Percentiles rank a stretch among this genome's conserved stretches.
phyloP scores from a whole-genome alignment of 1,140 invertebrate genomes.

The Caenorhabditis latens region DNA sequence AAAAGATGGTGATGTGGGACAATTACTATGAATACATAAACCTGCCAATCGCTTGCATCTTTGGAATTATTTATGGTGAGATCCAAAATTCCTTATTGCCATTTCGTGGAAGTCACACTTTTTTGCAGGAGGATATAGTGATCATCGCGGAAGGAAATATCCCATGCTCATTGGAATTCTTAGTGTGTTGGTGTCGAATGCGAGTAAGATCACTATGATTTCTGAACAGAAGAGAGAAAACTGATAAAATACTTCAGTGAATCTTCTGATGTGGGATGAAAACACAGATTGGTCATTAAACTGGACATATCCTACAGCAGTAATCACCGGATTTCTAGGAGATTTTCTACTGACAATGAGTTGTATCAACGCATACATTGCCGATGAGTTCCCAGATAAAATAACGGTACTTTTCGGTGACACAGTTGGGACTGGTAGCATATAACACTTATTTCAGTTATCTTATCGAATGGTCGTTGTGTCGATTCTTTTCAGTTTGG shows the following conservation, averaged over 20 bases:
- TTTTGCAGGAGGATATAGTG: constrained; percentile 65
- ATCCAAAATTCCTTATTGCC: constrained; percentile 10
- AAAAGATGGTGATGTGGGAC: constrained; percentile 67
- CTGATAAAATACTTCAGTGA: constrained; percentile 43
- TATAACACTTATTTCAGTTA: constrained; percentile 41
- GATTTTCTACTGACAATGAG: constrained; percentile 67
- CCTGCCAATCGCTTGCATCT: constrained; percentile 64
- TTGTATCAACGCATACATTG: constrained; percentile 66
- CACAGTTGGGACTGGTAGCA: neutral
- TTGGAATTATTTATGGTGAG: constrained; percentile 68
- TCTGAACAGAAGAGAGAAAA: neutral
- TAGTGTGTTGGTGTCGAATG: constrained; percentile 57
- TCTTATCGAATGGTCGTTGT: constrained; percentile 67
- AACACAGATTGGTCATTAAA: constrained; percentile 64
- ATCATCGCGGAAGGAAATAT: constrained; percentile 64
- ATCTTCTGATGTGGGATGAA: constrained; percentile 66
- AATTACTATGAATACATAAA: constrained; percentile 68
- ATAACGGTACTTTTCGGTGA: constrained; percentile 43
- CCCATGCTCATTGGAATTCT: constrained; percentile 63
- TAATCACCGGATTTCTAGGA: constrained; percentile 60
- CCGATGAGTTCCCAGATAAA: constrained; percentile 65
- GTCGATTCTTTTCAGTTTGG: constrained; percentile 64
- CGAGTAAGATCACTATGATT: constrained; percentile 26
- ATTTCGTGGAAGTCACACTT: neutral
- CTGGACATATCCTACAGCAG: constrained; percentile 62